Percentiles rank a stretch among this genome's conserved stretches.
Evolutionary conservation across 2,888 invertebrate species (phyloP).

Genomic region (Sclerodermus sp.): DNA sequence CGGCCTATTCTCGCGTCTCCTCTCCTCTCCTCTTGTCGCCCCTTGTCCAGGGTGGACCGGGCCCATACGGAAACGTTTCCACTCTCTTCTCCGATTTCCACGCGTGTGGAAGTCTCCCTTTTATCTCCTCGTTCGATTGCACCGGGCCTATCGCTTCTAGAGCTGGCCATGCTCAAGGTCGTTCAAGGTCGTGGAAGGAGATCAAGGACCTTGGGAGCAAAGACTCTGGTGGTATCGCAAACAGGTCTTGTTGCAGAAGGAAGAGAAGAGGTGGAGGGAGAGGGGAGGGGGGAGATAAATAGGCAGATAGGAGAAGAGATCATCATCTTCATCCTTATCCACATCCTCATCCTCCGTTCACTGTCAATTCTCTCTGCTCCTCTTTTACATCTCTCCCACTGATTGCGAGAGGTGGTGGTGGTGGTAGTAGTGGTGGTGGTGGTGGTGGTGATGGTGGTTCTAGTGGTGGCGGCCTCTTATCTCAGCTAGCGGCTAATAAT

Average conservation of each 20-base stretch:
- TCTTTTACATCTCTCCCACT: background rate
- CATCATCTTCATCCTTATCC: constrained; percentile 7
- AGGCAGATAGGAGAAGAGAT: constrained; percentile 2
- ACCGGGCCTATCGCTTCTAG: constrained; percentile 13
- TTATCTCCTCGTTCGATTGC: no score
- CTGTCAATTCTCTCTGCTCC: no score
- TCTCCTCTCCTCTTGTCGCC: no score
- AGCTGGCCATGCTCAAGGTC: constrained; percentile 34
- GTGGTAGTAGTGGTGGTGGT: no score
- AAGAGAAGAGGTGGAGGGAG: constrained; percentile 17
- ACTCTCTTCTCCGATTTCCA: no score
- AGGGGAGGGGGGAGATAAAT: constrained; percentile 7
- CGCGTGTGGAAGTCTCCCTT: no score
- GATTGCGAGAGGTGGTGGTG: no score
- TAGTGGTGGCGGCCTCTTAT: background rate
- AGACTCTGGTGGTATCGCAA: constrained; percentile 2
- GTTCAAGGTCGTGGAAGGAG: constrained; percentile 38
- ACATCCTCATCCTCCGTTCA: background rate
- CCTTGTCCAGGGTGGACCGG: no score
- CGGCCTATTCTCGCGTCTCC: no score
- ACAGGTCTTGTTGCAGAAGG: no score
- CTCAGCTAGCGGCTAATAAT: constrained; percentile 39
- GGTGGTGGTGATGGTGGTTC: no score
- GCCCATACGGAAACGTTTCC: no score
- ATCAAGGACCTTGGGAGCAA: constrained; percentile 31